Evolutionary conservation across 2,797 vertebrate species (phyloP).

Genomic region (Sebastes melanostomus): DNA sequence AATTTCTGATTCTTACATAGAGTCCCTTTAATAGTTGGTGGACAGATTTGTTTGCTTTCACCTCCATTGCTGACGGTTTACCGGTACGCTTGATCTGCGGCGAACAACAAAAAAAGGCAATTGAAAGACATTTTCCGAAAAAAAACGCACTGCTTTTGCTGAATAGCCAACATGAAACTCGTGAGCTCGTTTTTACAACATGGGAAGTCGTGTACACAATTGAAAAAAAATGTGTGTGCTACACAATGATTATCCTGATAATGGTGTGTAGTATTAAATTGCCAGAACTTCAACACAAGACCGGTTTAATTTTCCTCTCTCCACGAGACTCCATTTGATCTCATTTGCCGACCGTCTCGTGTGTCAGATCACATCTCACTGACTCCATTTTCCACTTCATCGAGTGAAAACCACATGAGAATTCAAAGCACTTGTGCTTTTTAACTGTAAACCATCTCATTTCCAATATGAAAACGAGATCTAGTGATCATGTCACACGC

Average conservation of each 20-base stretch:
- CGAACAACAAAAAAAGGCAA: no score
- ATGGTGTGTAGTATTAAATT: neutral
- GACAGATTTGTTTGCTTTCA: no score
- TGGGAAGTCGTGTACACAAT: no score
- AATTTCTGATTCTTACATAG: no score
- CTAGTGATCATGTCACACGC: neutral
- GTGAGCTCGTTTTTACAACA: no score
- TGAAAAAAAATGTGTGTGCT: no score
- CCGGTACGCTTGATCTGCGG: no score
- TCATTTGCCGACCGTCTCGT: neutral
- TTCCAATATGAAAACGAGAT: constrained; percentile 3
- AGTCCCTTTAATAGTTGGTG: no score
- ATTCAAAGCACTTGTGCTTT: constrained; percentile 3
- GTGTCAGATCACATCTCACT: constrained; percentile 7
- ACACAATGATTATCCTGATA: neutral
- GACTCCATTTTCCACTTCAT: constrained; percentile 15
- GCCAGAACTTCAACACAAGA: neutral
- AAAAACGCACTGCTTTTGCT: no score
- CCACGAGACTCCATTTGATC: neutral
- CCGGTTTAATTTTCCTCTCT: neutral
- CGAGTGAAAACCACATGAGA: constrained; percentile 13
- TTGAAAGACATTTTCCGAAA: no score
- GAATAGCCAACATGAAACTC: no score
- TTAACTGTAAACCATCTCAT: constrained; percentile 1
- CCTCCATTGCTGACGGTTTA: no score